phyloP scores from a whole-genome alignment of 2,797 vertebrate genomes.

The Gymnothorax javanicus region DNA sequence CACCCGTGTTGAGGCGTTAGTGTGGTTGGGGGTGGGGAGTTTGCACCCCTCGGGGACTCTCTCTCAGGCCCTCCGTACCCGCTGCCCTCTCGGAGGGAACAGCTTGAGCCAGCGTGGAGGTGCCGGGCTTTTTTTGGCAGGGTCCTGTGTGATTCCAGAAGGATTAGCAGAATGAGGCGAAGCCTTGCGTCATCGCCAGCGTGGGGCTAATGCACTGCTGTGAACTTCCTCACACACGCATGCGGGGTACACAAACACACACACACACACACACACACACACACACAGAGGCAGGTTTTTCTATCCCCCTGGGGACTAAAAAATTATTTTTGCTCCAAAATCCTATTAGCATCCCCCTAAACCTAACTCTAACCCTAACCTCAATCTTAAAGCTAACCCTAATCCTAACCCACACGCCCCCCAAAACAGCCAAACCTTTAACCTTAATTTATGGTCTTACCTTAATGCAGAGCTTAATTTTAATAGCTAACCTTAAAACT shows the following conservation, averaged over 20 bases:
- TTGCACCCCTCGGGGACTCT: background rate
- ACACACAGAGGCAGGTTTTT: no score
- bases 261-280: constrained; percentile 9
- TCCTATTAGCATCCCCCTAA: no score
- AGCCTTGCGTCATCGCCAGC: constrained; percentile 68
- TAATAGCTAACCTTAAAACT: no score
- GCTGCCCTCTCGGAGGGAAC: constrained; percentile 26
- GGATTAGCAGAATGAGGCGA: constrained; percentile 68
- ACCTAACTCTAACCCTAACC: no score
- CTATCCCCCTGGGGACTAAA: no score
- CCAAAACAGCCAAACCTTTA: no score
- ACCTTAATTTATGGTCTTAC: no score
- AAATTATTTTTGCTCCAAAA: no score
- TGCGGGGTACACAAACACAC: background rate
- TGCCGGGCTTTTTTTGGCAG: constrained; percentile 61
- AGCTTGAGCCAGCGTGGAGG: constrained; percentile 45
- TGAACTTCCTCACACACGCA: constrained; percentile 26
- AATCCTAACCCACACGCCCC: no score
- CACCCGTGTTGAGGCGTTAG: background rate
- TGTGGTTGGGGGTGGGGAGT: background rate
- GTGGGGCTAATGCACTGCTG: constrained; percentile 40
- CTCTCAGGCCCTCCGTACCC: constrained; percentile 8
- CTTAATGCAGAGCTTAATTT: no score
- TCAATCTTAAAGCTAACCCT: no score
- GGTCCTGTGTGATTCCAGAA: constrained; percentile 63